A percentile compares a stretch with the other conserved stretches of the same genome.
Evolutionary conservation across 2,797 vertebrate genomes (phyloP).

Genomic region (Mus caroli): DNA sequence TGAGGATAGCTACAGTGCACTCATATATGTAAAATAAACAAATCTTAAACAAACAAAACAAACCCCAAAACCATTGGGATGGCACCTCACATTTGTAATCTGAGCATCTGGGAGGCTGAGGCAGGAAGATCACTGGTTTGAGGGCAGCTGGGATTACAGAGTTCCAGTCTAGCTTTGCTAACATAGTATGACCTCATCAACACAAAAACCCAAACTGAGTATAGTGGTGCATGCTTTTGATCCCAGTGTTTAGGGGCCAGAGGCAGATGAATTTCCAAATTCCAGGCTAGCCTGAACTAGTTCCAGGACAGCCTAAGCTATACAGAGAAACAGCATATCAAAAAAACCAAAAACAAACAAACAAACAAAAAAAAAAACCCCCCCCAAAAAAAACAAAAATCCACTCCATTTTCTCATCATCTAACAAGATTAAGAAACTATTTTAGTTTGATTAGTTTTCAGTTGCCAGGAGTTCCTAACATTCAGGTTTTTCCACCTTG

Average conservation of each 20-base stretch:
- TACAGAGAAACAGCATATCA: not conserved
- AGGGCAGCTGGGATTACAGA: not conserved
- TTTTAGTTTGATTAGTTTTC: constrained; percentile 32
- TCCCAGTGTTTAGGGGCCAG: not conserved
- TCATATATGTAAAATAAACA: no score
- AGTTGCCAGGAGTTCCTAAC: not conserved
- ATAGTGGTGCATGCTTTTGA: not conserved
- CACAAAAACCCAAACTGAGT: not conserved
- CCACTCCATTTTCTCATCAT: not conserved
- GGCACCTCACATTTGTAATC: not conserved
- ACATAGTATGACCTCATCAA: not conserved
- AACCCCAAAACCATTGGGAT: not conserved
- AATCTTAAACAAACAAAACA: not conserved
- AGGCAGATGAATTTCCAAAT: not conserved
- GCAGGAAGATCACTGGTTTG: not conserved
- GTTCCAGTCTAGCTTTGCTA: not conserved
- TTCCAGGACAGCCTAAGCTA: not conserved
- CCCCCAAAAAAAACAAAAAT: not conserved
- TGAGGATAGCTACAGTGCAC: no score
- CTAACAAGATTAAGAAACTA: not conserved
- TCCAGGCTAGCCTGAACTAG: not conserved
- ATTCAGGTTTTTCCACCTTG: constrained; percentile 19
- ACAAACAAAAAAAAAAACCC: no score
- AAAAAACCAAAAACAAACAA: not conserved
- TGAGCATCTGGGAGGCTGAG: not conserved